Conservation (phyloP, 2,888 invertebrate species). For the Isoperla grammatica region DNA sequence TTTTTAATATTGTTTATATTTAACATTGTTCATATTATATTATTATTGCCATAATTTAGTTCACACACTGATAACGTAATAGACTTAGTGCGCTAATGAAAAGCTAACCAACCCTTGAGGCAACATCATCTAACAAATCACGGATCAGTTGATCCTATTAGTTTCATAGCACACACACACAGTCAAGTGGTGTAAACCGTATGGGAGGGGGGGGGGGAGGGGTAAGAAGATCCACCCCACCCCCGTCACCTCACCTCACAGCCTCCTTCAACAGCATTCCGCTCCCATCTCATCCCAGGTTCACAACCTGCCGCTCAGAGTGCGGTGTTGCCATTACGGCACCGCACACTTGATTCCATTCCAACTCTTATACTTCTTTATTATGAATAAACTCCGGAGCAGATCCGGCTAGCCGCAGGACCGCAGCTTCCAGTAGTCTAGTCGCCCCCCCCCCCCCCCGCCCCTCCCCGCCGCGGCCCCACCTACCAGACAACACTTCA, state of each 20-base stretch:
- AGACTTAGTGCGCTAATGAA: too few species aligned
- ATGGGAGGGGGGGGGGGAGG: not conserved
- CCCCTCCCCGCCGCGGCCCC: not conserved
- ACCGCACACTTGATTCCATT: constrained; percentile 15
- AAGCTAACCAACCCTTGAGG: too few species aligned
- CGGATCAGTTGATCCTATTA: constrained; percentile 8
- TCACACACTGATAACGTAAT: too few species aligned
- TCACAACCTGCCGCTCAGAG: not conserved
- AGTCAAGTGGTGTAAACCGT: constrained; percentile 12
- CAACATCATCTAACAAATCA: not conserved
- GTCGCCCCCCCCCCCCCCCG: not conserved
- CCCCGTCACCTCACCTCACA: constrained; percentile 11
- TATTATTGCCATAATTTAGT: too few species aligned
- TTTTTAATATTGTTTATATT: too few species aligned
- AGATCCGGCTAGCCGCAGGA: constrained; percentile 18
- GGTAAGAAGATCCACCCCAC: constrained; percentile 14
- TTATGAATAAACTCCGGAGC: constrained; percentile 13
- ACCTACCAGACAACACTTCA: not conserved
- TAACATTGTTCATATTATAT: too few species aligned
- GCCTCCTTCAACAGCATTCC: constrained; percentile 17
- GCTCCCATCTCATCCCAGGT: constrained; percentile 6
- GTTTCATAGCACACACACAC: constrained; percentile 7
- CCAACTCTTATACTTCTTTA: constrained; percentile 17
- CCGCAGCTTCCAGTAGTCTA: constrained; percentile 16
- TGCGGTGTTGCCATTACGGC: constrained; percentile 11